Evolutionary conservation across 2,113 vertebrate genomes (phyloP), one percentile per base, ranked within the genome.

Genomic region (Xenopus borealis): DNA sequence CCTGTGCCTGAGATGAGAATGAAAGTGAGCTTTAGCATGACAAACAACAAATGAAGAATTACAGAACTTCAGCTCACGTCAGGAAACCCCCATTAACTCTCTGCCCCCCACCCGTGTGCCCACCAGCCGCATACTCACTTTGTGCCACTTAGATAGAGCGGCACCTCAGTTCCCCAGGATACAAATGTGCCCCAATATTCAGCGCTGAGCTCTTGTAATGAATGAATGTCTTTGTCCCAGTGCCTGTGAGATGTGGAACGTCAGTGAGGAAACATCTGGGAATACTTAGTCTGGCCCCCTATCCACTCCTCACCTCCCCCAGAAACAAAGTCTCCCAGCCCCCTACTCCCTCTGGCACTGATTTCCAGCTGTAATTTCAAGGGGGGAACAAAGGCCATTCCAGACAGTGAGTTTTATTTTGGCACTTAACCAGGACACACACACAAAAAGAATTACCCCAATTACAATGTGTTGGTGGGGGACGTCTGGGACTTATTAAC

Each of bases 231-330:
- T 74, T 74, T 74, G 72, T 74, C 59, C 72, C 33, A 40, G 47
- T 46, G 30, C 12, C 17, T 18, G 63, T 65, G 10, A 5, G 27
- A 23, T 23, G 2, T 6, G 16, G 62, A 64, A 8, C 5, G 12
- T 64, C 44, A 30, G 30, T 74, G 61, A 33, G 72, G 64, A 67
- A 74, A 74, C 72, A 74, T 74, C 72, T 74, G 72, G 63, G 72
- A 74, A 47, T 67, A 52, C 59, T 74, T 64, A 74, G 19, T 6
- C 12, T 50, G 30, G 9, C 27, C 71, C 27, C 71, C 62, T 14
- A 17, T 33, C 27, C 45, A 47, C 62, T 23, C 44, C 57, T 12
- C 47, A 6, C 47, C 47, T 53, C 55, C 44, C 62, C 69, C 69
- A 62, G 62, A 71, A 71, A 2, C 6, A 47, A 58, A 52, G 58